These are phyloP conservation scores for Rhamphomyia laevipes DNA, from an alignment of 2,888 invertebrate genomes.

Conservation along the genomic window DNA sequence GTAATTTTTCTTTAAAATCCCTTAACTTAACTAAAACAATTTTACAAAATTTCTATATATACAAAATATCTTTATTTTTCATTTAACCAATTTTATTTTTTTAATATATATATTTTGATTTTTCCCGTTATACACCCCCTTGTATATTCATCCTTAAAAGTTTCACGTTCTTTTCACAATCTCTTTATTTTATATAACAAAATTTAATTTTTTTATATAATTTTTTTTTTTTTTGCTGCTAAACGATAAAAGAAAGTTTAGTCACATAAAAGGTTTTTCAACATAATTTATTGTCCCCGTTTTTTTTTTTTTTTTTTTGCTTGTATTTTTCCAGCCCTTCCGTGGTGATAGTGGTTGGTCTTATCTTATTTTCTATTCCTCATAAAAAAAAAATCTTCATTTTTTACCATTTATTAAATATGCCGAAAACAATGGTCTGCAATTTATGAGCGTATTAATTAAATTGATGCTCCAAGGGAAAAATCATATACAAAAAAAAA, in stretches of 20 bases:
- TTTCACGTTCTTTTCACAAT: too few relatives aligned
- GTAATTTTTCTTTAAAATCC: too few relatives aligned
- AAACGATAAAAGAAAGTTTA: conserved; percentile 7
- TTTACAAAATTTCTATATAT: too few relatives aligned
- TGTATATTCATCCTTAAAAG: too few relatives aligned
- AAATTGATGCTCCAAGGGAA: conserved; percentile 20
- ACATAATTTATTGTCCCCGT: conserved; percentile 13
- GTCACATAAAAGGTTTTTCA: conserved; percentile 15
- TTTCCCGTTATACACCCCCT: too few relatives aligned
- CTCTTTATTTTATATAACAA: not conserved
- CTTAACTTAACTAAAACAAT: too few relatives aligned
- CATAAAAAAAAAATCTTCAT: not conserved
- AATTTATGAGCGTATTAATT: conserved; percentile 25
- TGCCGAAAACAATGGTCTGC: conserved; percentile 21
- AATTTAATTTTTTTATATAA: not conserved
- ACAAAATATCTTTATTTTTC: too few relatives aligned
- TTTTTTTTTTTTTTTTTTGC: conserved; percentile 6
- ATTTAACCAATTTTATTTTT: too few relatives aligned
- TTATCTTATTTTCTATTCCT: not conserved
- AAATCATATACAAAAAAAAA: not conserved
- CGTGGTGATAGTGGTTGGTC: not conserved
- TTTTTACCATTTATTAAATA: conserved; percentile 19
- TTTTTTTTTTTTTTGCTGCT: not conserved
- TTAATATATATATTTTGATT: too few relatives aligned
- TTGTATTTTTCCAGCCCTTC: not conserved